A percentile compares a stretch with the other conserved stretches of the same genome.
Evolutionary conservation across 2,797 vertebrate species (phyloP).

Genomic region (Sarcoramphus papa): DNA sequence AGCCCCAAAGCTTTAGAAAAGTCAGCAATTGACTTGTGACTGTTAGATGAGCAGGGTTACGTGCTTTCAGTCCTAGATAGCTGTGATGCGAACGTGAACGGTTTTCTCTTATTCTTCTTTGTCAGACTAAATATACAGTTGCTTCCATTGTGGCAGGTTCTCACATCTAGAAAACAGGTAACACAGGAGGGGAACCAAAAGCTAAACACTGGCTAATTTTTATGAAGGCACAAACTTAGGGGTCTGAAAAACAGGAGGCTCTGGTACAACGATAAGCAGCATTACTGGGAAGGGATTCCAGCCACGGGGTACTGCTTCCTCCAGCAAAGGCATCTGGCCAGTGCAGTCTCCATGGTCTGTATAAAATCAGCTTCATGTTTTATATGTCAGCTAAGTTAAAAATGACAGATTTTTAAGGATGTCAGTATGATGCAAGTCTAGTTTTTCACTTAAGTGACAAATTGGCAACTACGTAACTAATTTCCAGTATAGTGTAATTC

Average conservation of each 20-base stretch:
- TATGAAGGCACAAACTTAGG: not conserved
- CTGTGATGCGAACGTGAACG: not conserved
- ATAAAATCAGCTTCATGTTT: not conserved
- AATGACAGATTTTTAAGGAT: not conserved
- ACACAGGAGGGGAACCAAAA: not conserved
- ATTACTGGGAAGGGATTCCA: not conserved
- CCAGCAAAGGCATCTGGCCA: not conserved
- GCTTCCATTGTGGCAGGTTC: not conserved
- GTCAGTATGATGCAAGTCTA: not conserved
- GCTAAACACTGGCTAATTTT: not conserved
- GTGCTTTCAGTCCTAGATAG: not conserved
- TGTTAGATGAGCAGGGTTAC: not conserved
- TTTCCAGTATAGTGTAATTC: not conserved
- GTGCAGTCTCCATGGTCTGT: not conserved
- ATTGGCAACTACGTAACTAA: not conserved
- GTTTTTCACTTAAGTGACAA: not conserved
- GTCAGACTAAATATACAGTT: not conserved
- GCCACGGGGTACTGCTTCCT: fast-evolving
- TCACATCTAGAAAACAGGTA: not conserved
- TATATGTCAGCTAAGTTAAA: not conserved
- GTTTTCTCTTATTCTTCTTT: not conserved
- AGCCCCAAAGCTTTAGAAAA: not conserved
- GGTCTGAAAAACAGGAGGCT: not conserved
- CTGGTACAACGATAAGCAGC: not conserved
- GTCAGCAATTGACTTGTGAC: not conserved